Base-by-base conservation (phyloP, 30 jellyfish, hydroid and myxozoan genomes). In the Haliclystus octoradiatus region DNA sequence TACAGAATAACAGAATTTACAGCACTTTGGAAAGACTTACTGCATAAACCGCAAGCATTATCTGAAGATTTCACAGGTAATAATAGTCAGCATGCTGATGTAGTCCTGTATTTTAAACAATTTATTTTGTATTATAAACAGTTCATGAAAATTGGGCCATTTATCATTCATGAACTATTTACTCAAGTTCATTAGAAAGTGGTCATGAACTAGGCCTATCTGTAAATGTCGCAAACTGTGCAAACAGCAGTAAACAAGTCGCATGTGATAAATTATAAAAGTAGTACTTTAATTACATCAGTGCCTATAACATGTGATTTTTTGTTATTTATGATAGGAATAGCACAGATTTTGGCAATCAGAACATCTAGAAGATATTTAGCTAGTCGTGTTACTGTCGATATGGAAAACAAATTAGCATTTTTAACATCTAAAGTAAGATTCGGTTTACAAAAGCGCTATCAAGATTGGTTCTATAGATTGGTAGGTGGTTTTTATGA, bases 311-410 rank as follows among this genome's bases (percentile, higher is more conserved):
- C n/a, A 28, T 5, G 0, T 65, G 25, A 65, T 19, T 65, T 65
- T 0, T 7, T 26, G 15, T 5, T 4, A 3, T 1, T 14, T 0
- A 1, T 47, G 30, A 12, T 65, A 89, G 98, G 98, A 3, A 26
- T 89, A 28, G 71, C 84, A 23, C 98, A 89, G 66, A 27, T 89
- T 3, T 66, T 89, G 31, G 77, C 57, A 78, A 69, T 79, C 28
- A 74, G 98, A 34, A 81, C 98, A 4, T 77, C 95, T 0, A 60
- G 95, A 52, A 89, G 82, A 62, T 74, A 81, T 24, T 70, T 89
- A 4, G 85, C 93, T n/a, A 89, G 95, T 73, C 80, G 98, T 34
- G 80, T 89, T 19, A 89, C 98, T 9, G 93, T 73, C 50, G 98
- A 89, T 26, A 81, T 89, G 95, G 98, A 89, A 47, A 89, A 84